These are phyloP conservation scores for Ernsta delagoae DNA, from an alignment of 2,888 invertebrate species.

Conservation along the genomic window DNA sequence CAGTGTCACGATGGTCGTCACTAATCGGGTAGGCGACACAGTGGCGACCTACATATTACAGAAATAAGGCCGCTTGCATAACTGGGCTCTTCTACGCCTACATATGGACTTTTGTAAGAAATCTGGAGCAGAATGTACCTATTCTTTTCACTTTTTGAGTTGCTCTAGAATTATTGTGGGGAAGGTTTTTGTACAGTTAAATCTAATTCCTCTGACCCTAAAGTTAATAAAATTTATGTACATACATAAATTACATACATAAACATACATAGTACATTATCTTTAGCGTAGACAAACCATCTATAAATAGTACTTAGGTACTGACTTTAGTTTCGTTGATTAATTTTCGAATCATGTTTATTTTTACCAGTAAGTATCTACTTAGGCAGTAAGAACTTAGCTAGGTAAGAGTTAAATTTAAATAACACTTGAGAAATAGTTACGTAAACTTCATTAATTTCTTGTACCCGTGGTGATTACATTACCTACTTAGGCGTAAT, in stretches of 20 bases:
- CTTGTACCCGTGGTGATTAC: slow-evolving; percentile 2
- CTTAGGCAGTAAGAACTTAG: too few species aligned
- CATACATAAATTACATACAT: too few species aligned
- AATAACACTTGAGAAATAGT: neutral
- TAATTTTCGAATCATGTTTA: too few species aligned
- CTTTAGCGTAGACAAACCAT: too few species aligned
- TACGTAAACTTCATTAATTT: slow-evolving; percentile 22
- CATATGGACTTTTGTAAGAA: slow-evolving; percentile 39
- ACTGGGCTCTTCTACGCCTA: slow-evolving; percentile 23
- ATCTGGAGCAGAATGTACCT: slow-evolving; percentile 13
- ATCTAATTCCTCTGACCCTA: too few species aligned
- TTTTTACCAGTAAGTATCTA: too few species aligned
- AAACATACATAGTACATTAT: too few species aligned
- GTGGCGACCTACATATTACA: slow-evolving; percentile 57
- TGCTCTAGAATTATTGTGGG: slow-evolving; percentile 3
- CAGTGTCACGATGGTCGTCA: slow-evolving; percentile 33
- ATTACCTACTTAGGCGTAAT: slow-evolving; percentile 13
- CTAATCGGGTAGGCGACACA: slow-evolving; percentile 46
- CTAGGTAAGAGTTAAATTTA: too few species aligned
- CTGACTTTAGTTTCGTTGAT: too few species aligned
- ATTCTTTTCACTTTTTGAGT: slow-evolving; percentile 18
- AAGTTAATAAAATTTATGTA: too few species aligned
- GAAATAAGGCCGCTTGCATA: slow-evolving; percentile 55
- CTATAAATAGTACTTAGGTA: too few species aligned
- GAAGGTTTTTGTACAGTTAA: too few species aligned